phyloP scores from a whole-genome alignment of 2,888 invertebrate species.

The Corbicula japonica region DNA sequence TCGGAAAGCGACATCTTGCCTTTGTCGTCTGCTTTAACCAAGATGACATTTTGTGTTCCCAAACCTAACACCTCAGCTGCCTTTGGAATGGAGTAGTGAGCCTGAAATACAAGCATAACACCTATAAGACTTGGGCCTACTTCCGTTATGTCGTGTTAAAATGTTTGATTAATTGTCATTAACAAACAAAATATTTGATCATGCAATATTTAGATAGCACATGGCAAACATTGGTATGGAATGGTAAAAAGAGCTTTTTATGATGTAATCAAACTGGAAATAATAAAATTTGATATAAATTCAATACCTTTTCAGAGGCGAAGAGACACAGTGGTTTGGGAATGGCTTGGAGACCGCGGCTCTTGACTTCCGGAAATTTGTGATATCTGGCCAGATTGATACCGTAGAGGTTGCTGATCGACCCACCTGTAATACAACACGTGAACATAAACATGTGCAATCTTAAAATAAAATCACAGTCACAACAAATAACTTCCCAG shows the following conservation, averaged over 20 bases:
- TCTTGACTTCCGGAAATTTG: constrained; percentile 98
- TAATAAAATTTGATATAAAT: too few relatives aligned
- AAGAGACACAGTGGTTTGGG: constrained; percentile 96
- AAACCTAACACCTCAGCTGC: constrained; percentile 95
- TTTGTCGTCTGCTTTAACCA: constrained; percentile 90
- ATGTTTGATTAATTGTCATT: too few relatives aligned
- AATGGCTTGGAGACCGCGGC: constrained; percentile 95
- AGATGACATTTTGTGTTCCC: constrained; percentile 94
- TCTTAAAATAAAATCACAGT: too few relatives aligned
- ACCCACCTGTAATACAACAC: constrained; percentile 93
- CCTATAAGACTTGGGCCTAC: too few relatives aligned
- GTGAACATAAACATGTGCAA: background rate
- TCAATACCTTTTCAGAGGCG: constrained; percentile 96
- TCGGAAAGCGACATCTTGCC: constrained; percentile 91
- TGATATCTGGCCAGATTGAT: constrained; percentile 98
- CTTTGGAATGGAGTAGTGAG: constrained; percentile 95
- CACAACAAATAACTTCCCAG: too few relatives aligned
- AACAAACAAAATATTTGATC: too few relatives aligned
- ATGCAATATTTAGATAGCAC: too few relatives aligned
- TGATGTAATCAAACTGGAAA: too few relatives aligned
- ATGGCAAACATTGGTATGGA: too few relatives aligned
- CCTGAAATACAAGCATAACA: constrained; percentile 81
- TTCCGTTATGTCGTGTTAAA: too few relatives aligned
- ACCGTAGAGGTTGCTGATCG: constrained; percentile 98
- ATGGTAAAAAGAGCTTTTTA: too few relatives aligned